Evolutionary conservation across 53 echinoderm and acorn worm species (phyloP), one percentile per base, ranked within the genome.

Genomic region (Holothuria leucospilota): DNA sequence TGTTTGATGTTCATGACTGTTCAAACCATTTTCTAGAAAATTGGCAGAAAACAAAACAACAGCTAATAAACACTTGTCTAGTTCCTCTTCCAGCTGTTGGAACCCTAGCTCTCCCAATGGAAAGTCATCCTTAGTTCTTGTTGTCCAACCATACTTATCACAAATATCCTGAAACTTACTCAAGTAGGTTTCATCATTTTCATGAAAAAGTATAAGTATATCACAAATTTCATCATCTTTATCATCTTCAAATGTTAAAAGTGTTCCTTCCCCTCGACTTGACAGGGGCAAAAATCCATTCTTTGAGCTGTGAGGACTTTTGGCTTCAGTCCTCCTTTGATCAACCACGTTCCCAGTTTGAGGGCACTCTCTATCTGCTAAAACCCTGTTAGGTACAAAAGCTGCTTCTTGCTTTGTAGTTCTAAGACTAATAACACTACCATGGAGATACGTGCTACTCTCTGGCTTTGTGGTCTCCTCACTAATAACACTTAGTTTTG

Each of bases 81-180:
- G 25, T 16, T 51, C 75, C n/a, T 49, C 51, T 21, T 75, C 49
- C 20, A 75, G 46, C 7, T 75, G 75, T 10, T 49, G 6, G 21
- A 75, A 75, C 7, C 52, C 51, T 4, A 15, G 51, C 13, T 75
- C 75, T 23, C 75, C 75, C 25, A 51, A n/a, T 8, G 75, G 34
- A 16, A 75, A 75, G n/a, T 75, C 75, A 15, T 75, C 51, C 39
- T 51, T 75, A n/a, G 75, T 51, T 26, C 49, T 51, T 46, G 75
- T 75, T 2, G 75, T 52, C 75, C 49, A 75, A 13, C 13, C 0
- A 27, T 75, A 26, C 75, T 49, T 49, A 9, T 75, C 53, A 49
- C 75, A 75, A 25, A 75, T 46, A 3, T 4, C 51, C 27, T 51
- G 25, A 25, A 75, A 75, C 15, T 26, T 75, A 7, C 15, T 39